These are phyloP conservation scores for Apostichopus japonicus DNA, from an alignment of 35 echinoderm and acorn worm genomes.

Conservation along the genomic window DNA sequence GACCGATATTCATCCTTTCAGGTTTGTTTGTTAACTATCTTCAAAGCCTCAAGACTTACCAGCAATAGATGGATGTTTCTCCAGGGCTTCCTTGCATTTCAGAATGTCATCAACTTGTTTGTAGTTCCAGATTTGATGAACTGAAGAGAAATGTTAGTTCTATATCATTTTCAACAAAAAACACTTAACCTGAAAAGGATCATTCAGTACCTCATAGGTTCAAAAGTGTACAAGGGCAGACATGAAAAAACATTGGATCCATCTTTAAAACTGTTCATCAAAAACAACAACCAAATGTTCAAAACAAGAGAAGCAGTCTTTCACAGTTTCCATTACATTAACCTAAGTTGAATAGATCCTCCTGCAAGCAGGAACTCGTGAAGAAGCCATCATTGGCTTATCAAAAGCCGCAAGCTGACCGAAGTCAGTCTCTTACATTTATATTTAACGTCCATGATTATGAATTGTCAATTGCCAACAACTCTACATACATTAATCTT, in stretches of 20 bases:
- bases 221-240: not conserved
- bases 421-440: no score
- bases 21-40: not conserved
- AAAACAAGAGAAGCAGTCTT: no score
- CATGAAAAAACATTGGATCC: not conserved
- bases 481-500: no score
- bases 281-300: no score
- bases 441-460: no score
- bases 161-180: not conserved
- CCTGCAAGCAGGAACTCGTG: no score
- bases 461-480: no score
- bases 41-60: slow-evolving; percentile 4
- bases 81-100: not conserved
- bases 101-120: slow-evolving; percentile 22
- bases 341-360: no score
- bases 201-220: not conserved
- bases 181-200: not conserved
- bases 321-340: not conserved
- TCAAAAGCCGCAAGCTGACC: no score
- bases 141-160: slow-evolving; percentile 2
- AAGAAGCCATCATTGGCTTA: no score
- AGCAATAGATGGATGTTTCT: slow-evolving; percentile 4
- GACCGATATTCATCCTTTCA: no score
- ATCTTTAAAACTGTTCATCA: no score
- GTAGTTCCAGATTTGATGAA: slow-evolving; percentile 50